Evolutionary conservation across 2,888 invertebrate species (phyloP).

Genomic region (Ligdia adustata): DNA sequence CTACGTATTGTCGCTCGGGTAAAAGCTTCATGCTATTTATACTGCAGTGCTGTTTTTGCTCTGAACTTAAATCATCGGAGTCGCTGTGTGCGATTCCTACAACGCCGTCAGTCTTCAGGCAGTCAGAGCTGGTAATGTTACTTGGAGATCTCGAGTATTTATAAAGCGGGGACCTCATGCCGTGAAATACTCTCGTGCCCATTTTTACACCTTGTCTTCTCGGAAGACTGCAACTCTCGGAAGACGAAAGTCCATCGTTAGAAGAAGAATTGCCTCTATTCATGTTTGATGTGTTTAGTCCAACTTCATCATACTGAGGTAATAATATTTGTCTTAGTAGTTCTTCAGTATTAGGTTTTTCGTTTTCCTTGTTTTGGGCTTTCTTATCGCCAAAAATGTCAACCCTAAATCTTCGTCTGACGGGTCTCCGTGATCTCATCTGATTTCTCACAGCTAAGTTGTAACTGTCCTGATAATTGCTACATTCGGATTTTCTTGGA

Average conservation of each 20-base stretch:
- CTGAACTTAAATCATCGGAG: constrained; percentile 73
- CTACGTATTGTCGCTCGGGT: constrained; percentile 72
- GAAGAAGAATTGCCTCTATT: constrained; percentile 63
- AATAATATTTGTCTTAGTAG: constrained; percentile 66
- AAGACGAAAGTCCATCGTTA: constrained; percentile 76
- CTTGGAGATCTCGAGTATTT: constrained; percentile 53
- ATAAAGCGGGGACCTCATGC: constrained; percentile 60
- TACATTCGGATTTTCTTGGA: constrained; percentile 64
- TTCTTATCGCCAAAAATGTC: constrained; percentile 79
- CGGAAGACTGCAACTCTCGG: constrained; percentile 75
- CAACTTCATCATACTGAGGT: constrained; percentile 61
- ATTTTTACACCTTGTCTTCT: constrained; percentile 88
- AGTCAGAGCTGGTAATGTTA: constrained; percentile 47
- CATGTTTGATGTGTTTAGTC: constrained; percentile 42
- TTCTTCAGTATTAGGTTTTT: constrained; percentile 83
- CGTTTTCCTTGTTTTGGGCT: constrained; percentile 88
- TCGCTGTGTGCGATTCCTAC: constrained; percentile 73
- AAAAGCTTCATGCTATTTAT: constrained; percentile 77
- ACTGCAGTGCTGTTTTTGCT: constrained; percentile 78
- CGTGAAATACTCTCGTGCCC: constrained; percentile 88
- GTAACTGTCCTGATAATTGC: constrained; percentile 80
- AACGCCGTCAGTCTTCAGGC: constrained; percentile 66
- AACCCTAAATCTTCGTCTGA: constrained; percentile 80
- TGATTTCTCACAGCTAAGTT: constrained; percentile 79
- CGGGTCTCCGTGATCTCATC: constrained; percentile 64